These are phyloP conservation scores for Pterocles orientalis DNA, from an alignment of 2,113 vertebrate genomes.

Conservation along the genomic window DNA sequence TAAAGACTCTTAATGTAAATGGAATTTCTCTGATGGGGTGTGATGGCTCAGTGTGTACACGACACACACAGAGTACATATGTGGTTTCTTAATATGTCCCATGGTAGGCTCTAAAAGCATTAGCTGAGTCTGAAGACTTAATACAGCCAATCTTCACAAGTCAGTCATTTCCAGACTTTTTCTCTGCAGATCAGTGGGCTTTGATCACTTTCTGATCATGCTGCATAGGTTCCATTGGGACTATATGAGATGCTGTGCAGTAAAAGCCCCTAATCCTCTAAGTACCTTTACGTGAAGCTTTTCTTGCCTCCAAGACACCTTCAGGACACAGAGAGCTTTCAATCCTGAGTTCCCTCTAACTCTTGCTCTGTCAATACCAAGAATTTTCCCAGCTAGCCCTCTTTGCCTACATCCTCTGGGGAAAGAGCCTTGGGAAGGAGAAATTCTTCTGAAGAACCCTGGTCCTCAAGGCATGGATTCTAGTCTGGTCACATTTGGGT, in stretches of 20 bases:
- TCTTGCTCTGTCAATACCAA: background rate
- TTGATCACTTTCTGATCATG: background rate
- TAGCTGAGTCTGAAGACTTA: background rate
- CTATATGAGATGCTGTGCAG: background rate
- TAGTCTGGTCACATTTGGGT: background rate
- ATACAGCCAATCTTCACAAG: background rate
- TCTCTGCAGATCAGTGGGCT: background rate
- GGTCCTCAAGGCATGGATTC: background rate
- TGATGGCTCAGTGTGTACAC: background rate
- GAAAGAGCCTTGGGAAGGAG: background rate
- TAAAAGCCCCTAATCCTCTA: background rate
- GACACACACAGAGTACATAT: background rate
- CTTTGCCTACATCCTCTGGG: background rate
- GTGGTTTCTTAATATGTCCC: background rate
- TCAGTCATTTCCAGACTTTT: background rate
- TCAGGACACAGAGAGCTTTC: background rate
- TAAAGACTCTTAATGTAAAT: background rate
- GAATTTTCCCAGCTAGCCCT: background rate
- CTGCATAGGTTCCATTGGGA: background rate
- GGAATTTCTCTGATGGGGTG: background rate
- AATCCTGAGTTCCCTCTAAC: background rate
- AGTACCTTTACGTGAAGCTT: background rate
- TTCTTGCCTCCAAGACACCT: background rate
- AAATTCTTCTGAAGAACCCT: background rate
- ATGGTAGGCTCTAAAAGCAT: background rate